Conservation (phyloP, 1,140 invertebrate genomes). For the Pogonomyrmex barbatus region DNA sequence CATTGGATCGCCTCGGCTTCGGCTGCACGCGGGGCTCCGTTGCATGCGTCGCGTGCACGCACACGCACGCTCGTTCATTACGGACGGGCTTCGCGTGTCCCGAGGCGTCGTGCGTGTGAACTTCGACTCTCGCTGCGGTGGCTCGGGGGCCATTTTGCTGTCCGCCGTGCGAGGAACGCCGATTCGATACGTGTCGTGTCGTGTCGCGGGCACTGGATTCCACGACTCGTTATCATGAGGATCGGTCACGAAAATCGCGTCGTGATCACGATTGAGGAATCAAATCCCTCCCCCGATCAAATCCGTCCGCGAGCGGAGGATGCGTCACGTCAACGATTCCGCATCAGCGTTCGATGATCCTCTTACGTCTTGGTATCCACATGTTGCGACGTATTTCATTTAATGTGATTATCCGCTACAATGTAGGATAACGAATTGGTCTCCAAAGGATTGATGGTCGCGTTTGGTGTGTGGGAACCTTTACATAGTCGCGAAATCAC, state of each 20-base stretch:
- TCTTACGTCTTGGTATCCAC: not conserved
- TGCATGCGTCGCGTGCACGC: slow-evolving; percentile 65
- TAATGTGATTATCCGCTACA: not conserved
- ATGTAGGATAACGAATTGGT: not conserved
- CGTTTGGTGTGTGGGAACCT: not conserved
- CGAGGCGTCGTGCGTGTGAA: slow-evolving; percentile 72
- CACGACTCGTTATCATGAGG: slow-evolving; percentile 14
- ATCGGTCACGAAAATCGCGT: slow-evolving; percentile 53
- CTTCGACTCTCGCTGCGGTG: slow-evolving; percentile 61
- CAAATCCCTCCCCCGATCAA: no score
- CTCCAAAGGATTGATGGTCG: not conserved
- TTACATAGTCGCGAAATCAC: slow-evolving; percentile 11
- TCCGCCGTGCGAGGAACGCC: slow-evolving; percentile 70
- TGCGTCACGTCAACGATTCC: not conserved
- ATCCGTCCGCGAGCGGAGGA: no score
- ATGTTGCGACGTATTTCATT: not conserved
- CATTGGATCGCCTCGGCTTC: slow-evolving; percentile 27
- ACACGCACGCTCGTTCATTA: slow-evolving; percentile 70
- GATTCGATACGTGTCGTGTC: slow-evolving; percentile 69
- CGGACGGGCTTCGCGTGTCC: slow-evolving; percentile 78
- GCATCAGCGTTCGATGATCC: not conserved
- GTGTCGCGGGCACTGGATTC: slow-evolving; percentile 1
- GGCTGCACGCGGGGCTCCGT: not conserved
- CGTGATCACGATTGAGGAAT: slow-evolving; percentile 34
- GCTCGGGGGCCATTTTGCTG: slow-evolving; percentile 82